phyloP scores from a whole-genome alignment of 2,113 vertebrate species.

The Harpagus bidentatus region DNA sequence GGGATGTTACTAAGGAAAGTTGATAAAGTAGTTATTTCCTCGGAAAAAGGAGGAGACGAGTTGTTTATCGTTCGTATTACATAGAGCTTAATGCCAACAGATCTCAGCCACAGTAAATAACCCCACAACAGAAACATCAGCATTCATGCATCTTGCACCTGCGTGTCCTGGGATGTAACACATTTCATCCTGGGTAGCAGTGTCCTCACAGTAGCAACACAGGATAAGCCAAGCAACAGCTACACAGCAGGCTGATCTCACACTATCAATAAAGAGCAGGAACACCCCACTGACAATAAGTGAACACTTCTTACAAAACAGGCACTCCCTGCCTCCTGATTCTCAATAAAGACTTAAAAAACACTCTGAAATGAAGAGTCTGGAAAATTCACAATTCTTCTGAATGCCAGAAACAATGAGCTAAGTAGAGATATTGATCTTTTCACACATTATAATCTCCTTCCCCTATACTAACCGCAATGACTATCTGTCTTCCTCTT shows the following conservation, averaged over 20 bases:
- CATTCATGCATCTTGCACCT: background rate
- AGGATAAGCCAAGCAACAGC: background rate
- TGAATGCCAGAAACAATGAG: background rate
- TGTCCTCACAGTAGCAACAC: background rate
- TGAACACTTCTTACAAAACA: background rate
- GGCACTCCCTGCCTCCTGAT: background rate
- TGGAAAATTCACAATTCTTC: background rate
- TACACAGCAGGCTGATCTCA: background rate
- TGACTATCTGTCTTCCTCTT: background rate
- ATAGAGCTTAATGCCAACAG: background rate
- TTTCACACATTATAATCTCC: background rate
- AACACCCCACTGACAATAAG: background rate
- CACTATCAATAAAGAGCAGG: background rate
- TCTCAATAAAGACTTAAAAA: background rate
- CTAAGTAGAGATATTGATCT: background rate
- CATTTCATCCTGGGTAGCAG: background rate
- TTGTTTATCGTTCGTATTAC: background rate
- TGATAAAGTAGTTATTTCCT: background rate
- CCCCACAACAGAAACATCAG: rapidly evolving
- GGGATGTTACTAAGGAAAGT: background rate
- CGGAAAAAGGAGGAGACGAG: background rate
- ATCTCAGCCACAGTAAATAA: background rate
- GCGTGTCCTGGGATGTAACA: background rate
- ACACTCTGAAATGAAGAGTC: background rate
- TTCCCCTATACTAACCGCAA: background rate